A percentile compares a stretch with the other conserved stretches of the same genome.
Evolutionary conservation across 1,140 invertebrate genomes (phyloP).

Genomic region (Oscheius sp.): DNA sequence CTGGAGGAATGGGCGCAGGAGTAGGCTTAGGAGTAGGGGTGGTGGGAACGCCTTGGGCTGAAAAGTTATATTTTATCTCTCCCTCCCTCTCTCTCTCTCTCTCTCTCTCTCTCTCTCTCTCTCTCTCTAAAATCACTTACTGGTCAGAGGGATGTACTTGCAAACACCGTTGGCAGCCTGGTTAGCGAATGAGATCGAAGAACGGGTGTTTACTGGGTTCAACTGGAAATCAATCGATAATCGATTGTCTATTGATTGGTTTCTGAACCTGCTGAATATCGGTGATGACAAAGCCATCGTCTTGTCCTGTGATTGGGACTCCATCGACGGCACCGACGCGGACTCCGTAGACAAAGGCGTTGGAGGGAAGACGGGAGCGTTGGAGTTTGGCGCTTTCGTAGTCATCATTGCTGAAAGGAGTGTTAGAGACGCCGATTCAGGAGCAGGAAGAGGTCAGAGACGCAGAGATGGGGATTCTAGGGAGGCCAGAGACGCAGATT

Average conservation of each 20-base stretch:
- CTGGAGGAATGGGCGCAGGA: conserved; percentile 14
- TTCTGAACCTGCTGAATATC: not conserved
- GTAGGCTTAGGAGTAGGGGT: conserved; percentile 12
- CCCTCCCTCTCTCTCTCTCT: too few relatives aligned
- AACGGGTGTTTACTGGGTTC: not conserved
- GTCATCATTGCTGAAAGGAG: not conserved
- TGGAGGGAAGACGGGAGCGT: not conserved
- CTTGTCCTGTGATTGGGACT: not conserved
- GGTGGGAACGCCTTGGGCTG: not conserved
- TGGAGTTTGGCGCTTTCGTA: not conserved
- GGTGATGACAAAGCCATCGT: not conserved
- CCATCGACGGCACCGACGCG: not conserved
- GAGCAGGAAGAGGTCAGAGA: not conserved
- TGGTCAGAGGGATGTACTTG: not conserved
- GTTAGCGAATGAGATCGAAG: not conserved
- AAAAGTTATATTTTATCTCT: not conserved
- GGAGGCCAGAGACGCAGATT: not conserved
- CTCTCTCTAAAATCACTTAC: too few relatives aligned
- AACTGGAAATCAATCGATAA: too few relatives aligned
- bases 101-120: too few relatives aligned
- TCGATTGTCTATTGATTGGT: too few relatives aligned
- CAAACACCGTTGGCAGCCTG: not conserved
- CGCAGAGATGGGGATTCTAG: conserved; percentile 2
- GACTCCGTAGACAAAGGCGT: not conserved
- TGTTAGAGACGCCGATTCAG: not conserved